Evolutionary conservation across 2,888 invertebrate species (phyloP).

Genomic region (Spilarctia lutea): DNA sequence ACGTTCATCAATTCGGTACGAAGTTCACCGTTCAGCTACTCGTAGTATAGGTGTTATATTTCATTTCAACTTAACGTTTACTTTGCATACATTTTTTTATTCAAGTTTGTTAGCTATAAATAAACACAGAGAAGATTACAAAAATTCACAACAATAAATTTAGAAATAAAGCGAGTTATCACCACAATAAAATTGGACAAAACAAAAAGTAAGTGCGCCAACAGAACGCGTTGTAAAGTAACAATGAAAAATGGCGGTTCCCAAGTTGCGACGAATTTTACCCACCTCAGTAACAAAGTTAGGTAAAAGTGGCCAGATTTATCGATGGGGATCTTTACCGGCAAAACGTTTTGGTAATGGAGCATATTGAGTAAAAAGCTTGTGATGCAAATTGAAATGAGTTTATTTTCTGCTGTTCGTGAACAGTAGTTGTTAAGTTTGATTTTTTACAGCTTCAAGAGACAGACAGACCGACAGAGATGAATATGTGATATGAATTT

Average conservation of each 20-base stretch:
- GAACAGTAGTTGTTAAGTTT: too few species aligned
- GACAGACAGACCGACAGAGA: too few species aligned
- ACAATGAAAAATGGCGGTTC: slow-evolving; percentile 58
- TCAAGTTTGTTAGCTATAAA: slow-evolving; percentile 36
- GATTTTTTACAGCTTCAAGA: too few species aligned
- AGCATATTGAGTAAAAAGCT: slow-evolving; percentile 47
- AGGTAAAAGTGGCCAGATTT: slow-evolving; percentile 58
- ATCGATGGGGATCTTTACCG: slow-evolving; percentile 53
- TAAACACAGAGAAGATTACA: slow-evolving; percentile 45
- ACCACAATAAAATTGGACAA: slow-evolving; percentile 53
- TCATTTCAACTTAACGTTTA: not conserved
- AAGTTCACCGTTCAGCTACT: too few species aligned
- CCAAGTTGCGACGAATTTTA: slow-evolving; percentile 56
- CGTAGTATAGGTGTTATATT: too few species aligned
- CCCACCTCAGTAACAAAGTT: slow-evolving; percentile 59
- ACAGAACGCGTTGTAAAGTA: slow-evolving; percentile 57
- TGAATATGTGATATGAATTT: too few species aligned
- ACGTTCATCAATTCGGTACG: too few species aligned
- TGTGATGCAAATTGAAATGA: slow-evolving; percentile 49
- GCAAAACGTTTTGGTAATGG: slow-evolving; percentile 42
- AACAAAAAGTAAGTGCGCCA: slow-evolving; percentile 50
- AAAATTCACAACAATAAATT: slow-evolving; percentile 50
- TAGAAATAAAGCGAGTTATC: slow-evolving; percentile 43
- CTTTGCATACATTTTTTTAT: slow-evolving; percentile 22
- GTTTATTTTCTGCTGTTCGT: slow-evolving; percentile 52